Evolutionary conservation across 1,140 invertebrate species (phyloP).

Genomic region (Anthonomus grandis): DNA sequence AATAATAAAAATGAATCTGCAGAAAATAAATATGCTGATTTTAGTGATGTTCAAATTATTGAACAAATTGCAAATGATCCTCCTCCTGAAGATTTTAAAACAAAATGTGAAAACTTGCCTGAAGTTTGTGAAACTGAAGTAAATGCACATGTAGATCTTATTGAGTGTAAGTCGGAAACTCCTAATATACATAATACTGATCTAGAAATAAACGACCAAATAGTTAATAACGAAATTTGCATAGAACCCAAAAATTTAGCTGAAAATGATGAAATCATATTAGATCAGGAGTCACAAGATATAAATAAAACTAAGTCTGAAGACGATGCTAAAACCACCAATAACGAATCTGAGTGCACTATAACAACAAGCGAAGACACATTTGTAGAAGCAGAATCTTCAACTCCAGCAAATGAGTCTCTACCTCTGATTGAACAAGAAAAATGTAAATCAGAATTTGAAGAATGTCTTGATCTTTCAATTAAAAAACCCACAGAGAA

Average conservation of each 20-base stretch:
- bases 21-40: no score
- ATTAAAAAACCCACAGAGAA: slow-evolving; percentile 43
- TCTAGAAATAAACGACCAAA: no score
- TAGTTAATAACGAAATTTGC: no score
- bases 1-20: neutral
- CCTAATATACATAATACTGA: no score
- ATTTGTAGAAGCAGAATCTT: slow-evolving; percentile 35
- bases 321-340: neutral
- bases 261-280: neutral
- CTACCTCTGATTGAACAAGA: neutral
- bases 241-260: neutral
- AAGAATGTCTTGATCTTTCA: slow-evolving; percentile 45
- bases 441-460: slow-evolving; percentile 39
- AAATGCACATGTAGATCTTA: no score
- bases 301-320: neutral
- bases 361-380: slow-evolving; percentile 15
- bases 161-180: no score
- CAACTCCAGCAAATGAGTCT: slow-evolving; percentile 27
- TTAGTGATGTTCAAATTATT: no score
- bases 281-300: neutral
- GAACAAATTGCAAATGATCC: no score
- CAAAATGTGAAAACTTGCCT: no score
- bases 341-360: slow-evolving; percentile 2
- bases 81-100: no score
- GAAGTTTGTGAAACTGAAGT: no score